Evolutionary conservation across 2,113 vertebrate genomes (phyloP), one percentile per base, ranked within the genome.

Genomic region (Clarias magur): DNA sequence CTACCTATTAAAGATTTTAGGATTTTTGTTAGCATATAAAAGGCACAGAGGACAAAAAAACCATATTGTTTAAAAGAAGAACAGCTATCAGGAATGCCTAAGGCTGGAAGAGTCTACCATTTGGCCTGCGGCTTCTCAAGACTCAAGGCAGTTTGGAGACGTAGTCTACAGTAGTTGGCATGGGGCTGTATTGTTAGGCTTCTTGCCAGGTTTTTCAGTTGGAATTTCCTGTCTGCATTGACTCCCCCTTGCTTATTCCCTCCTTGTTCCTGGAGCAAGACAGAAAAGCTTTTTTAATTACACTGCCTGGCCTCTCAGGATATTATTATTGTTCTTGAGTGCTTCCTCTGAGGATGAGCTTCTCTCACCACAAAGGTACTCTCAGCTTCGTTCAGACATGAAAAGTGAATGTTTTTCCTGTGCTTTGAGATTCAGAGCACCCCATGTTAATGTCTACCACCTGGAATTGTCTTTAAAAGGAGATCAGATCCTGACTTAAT

Each of bases 211-310:
- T 96, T 95, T 94, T 95, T 94, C 93, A 95, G 92, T 91, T 97
- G 96, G 96, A 97, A 98, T 97, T 98, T 98, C 97, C 96, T 96
- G 96, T 96, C 95, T 96, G 94, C 95, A 95, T 96, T 90, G 94
- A 94, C 93, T 95, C 93, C 92, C 95, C 83, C 88, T 72, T 38
- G 57, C 82, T 91, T 90, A n/a, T 88, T 85, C 85, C 88, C 91
- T 90, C 85, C 57, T 93, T 88, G 88, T 86, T 89, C 91, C 92
- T 89, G 91, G 91, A 95, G 91, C 93, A 93, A 95, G 93, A 95
- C 93, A 96, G 95, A 96, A 95, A 94, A 93, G 91, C 88, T 82
- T 93, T 95, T 96, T 94, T 95, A 97, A 96, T 96, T 95, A 94
- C 95, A 92, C 94, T 91, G 95, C 95, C 94, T 91, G 92, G 92